phyloP scores from a whole-genome alignment of 2,888 invertebrate species.

The Synergus japonicus region DNA sequence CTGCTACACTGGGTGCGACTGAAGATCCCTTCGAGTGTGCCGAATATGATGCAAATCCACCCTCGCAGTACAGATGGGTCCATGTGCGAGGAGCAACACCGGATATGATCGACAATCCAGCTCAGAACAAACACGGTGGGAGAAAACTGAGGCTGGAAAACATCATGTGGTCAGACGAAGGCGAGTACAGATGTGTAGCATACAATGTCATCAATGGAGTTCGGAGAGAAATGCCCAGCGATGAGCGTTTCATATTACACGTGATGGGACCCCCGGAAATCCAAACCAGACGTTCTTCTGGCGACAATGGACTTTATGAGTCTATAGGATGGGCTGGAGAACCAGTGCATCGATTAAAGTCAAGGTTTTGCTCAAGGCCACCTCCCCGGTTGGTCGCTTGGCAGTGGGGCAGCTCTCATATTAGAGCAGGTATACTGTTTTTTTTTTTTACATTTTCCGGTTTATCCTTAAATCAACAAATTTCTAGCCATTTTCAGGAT shows the following conservation, averaged over 20 bases:
- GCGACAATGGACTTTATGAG: constrained; percentile 69
- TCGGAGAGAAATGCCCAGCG: constrained; percentile 69
- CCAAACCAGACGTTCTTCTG: constrained; percentile 65
- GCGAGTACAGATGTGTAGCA: constrained; percentile 80
- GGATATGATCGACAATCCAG: constrained; percentile 69
- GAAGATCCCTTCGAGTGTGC: constrained; percentile 79
- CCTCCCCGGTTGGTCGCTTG: constrained; percentile 89
- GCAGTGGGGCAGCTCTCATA: constrained; percentile 87
- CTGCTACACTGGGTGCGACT: constrained; percentile 76
- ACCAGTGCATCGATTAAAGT: constrained; percentile 69
- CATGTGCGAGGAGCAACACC: constrained; percentile 73
- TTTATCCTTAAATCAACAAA: background rate
- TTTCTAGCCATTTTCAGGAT: too few relatives aligned
- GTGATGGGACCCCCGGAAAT: constrained; percentile 75
- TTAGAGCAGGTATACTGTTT: constrained; percentile 69
- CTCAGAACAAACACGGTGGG: constrained; percentile 66
- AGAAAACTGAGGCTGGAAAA: constrained; percentile 78
- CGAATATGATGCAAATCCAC: constrained; percentile 80
- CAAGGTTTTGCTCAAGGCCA: constrained; percentile 79
- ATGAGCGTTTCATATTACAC: constrained; percentile 69
- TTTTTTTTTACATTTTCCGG: background rate
- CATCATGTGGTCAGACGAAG: constrained; percentile 80
- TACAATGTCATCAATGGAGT: constrained; percentile 79
- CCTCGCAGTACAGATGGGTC: constrained; percentile 79
- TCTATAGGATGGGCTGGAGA: constrained; percentile 73